Percentiles rank a stretch among this genome's conserved stretches.
Evolutionary conservation across 1,140 invertebrate species (phyloP).

Genomic region (Aradophagus sp.): DNA sequence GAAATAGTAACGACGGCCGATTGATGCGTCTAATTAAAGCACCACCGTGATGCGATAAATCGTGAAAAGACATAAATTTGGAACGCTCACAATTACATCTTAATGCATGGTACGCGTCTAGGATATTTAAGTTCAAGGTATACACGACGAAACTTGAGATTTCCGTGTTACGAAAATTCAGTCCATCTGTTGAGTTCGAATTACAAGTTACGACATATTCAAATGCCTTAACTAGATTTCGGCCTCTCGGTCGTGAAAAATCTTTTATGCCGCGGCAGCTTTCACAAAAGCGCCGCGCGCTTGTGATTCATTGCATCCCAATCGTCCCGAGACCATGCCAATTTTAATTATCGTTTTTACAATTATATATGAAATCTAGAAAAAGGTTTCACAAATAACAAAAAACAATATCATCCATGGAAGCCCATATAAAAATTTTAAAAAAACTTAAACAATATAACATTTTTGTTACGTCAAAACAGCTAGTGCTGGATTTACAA

Average conservation of each 20-base stretch:
- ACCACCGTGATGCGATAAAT: constrained; percentile 27
- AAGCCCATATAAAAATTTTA: too few species aligned
- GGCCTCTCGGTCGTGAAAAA: constrained; percentile 17
- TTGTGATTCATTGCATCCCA: too few species aligned
- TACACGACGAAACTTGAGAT: constrained; percentile 45
- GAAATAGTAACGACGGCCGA: not conserved
- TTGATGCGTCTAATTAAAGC: constrained; percentile 8
- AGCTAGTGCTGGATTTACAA: too few species aligned
- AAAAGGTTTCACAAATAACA: too few species aligned
- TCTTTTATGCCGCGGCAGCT: constrained; percentile 1
- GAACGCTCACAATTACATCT: constrained; percentile 24
- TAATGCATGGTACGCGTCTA: constrained; percentile 21
- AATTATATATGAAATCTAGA: too few species aligned
- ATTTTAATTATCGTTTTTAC: too few species aligned
- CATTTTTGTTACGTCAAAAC: too few species aligned
- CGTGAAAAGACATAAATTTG: constrained; percentile 8
- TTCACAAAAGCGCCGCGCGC: constrained; percentile 5
- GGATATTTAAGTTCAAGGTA: constrained; percentile 32
- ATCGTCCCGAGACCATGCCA: too few species aligned
- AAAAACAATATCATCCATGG: too few species aligned
- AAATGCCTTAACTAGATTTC: constrained; percentile 38
- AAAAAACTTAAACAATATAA: too few species aligned
- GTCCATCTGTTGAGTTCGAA: constrained; percentile 51
- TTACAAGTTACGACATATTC: constrained; percentile 49
- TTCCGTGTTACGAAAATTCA: constrained; percentile 48